phyloP scores from a whole-genome alignment of 2,888 invertebrate genomes.

The Busseola fusca region DNA sequence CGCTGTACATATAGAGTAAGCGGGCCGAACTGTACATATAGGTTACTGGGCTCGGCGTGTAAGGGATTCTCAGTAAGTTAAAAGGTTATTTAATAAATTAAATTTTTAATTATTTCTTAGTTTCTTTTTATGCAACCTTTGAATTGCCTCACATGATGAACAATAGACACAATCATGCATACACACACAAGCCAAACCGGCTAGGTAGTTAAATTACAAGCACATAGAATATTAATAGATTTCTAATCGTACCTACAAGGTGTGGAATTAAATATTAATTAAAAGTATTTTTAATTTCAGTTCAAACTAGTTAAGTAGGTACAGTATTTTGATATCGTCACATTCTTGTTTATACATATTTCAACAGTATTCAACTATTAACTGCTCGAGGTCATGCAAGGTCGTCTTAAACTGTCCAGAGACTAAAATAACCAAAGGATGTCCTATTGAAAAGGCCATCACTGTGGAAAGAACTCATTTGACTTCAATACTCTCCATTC shows the following conservation, averaged over 20 bases:
- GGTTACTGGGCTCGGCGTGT: conserved; percentile 84
- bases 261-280: conserved; percentile 18
- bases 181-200: conserved; percentile 11
- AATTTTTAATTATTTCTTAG: conserved; percentile 76
- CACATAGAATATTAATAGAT: conserved; percentile 27
- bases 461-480: not conserved
- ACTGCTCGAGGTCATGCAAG: conserved; percentile 39
- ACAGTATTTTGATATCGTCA: not conserved
- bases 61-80: conserved; percentile 88
- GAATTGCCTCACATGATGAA: conserved; percentile 36
- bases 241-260: not conserved
- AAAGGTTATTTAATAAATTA: conserved; percentile 88
- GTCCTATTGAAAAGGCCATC: conserved; percentile 9
- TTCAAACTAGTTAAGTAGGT: not conserved
- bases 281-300: not conserved
- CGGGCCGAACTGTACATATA: conserved; percentile 83
- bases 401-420: conserved; percentile 29
- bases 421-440: conserved; percentile 31
- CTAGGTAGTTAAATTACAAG: conserved; percentile 10
- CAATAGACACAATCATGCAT: conserved; percentile 21
- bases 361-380: conserved; percentile 7
- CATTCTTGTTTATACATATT: conserved; percentile 12
- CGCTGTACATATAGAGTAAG: conserved; percentile 86
- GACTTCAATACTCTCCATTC: not conserved
- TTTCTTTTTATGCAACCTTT: conserved; percentile 56